Percentiles rank a stretch among this genome's conserved stretches.
Evolutionary conservation across 2,888 invertebrate genomes (phyloP).

Genomic region (Drosophila sordidula): DNA sequence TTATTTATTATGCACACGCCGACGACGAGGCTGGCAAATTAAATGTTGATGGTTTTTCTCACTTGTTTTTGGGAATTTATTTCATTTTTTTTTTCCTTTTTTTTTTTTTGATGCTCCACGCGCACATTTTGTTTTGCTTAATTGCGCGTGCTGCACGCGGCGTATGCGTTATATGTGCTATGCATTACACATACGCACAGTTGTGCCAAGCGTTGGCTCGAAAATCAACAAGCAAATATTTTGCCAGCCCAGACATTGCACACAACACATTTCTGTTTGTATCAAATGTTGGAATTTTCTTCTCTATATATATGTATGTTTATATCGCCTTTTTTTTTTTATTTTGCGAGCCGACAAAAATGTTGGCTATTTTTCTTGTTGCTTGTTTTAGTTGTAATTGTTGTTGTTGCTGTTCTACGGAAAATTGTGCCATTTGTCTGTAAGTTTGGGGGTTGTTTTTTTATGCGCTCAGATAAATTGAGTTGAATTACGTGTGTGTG

Average conservation of each 20-base stretch:
- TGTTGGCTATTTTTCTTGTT: slow-evolving; percentile 49
- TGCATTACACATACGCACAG: slow-evolving; percentile 71
- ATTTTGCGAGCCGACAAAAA: slow-evolving; percentile 34
- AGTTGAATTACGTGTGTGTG: slow-evolving; percentile 16
- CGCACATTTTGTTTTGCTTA: slow-evolving; percentile 70
- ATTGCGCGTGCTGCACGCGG: slow-evolving; percentile 75
- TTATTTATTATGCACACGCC: slow-evolving; percentile 73
- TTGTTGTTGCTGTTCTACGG: slow-evolving; percentile 17
- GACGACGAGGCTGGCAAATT: slow-evolving; percentile 47
- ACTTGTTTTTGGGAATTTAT: slow-evolving; percentile 19
- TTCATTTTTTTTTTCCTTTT: slow-evolving; percentile 19
- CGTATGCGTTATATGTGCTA: slow-evolving; percentile 63
- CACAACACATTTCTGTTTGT: slow-evolving; percentile 42
- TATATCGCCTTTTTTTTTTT: slow-evolving; percentile 3
- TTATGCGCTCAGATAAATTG: slow-evolving; percentile 29
- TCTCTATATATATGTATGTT: neutral
- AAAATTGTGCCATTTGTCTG: slow-evolving; percentile 56
- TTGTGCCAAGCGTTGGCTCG: slow-evolving; percentile 38
- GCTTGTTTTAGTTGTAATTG: slow-evolving; percentile 22
- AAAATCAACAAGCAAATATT: slow-evolving; percentile 68
- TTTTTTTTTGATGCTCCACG: slow-evolving; percentile 52
- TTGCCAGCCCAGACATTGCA: slow-evolving; percentile 40
- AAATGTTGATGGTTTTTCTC: slow-evolving; percentile 22
- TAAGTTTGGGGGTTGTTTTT: slow-evolving; percentile 17
- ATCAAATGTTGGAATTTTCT: slow-evolving; percentile 61